Evolutionary conservation across 2,797 vertebrate genomes (phyloP).

Genomic region (Apogon hyalosoma): DNA sequence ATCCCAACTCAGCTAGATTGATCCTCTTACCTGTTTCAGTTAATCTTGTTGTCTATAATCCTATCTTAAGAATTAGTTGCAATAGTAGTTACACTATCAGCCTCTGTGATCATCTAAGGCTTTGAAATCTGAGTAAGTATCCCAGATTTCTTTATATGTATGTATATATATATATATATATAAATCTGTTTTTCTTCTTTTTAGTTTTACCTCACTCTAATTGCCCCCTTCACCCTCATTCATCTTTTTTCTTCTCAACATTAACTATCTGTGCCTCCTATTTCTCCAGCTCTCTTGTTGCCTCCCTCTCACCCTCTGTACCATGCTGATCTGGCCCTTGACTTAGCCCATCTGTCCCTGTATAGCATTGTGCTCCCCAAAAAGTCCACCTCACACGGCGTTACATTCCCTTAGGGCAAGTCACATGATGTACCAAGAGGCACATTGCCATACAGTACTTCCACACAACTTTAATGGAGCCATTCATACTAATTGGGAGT

Average conservation of each 20-base stretch:
- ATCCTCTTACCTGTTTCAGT: conserved; percentile 80
- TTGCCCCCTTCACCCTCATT: conserved; percentile 20
- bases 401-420: conserved; percentile 69
- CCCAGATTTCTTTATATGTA: conserved; percentile 8
- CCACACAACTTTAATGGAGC: conserved; percentile 32
- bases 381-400: conserved; percentile 64
- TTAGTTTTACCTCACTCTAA: conserved; percentile 31
- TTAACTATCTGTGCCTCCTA: conserved; percentile 33
- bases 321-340: conserved; percentile 60
- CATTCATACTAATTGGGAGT: background rate
- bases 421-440: conserved; percentile 59
- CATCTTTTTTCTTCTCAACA: conserved; percentile 42
- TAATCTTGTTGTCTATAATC: conserved; percentile 80
- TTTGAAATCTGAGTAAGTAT: conserved; percentile 49
- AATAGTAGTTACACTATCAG: conserved; percentile 72
- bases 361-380: conserved; percentile 67
- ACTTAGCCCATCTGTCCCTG: conserved; percentile 84
- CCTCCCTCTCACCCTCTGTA: conserved; percentile 42
- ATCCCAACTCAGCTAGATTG: conserved; percentile 63
- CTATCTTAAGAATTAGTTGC: conserved; percentile 62
- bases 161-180: background rate
- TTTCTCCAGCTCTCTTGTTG: conserved; percentile 38
- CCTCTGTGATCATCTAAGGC: conserved; percentile 54
- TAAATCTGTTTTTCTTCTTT: conserved; percentile 17
- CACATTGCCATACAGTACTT: conserved; percentile 48